Evolutionary conservation across 2,888 invertebrate genomes (phyloP), one percentile per base, ranked within the genome.

Genomic region (Zaprionus lineosus): DNA sequence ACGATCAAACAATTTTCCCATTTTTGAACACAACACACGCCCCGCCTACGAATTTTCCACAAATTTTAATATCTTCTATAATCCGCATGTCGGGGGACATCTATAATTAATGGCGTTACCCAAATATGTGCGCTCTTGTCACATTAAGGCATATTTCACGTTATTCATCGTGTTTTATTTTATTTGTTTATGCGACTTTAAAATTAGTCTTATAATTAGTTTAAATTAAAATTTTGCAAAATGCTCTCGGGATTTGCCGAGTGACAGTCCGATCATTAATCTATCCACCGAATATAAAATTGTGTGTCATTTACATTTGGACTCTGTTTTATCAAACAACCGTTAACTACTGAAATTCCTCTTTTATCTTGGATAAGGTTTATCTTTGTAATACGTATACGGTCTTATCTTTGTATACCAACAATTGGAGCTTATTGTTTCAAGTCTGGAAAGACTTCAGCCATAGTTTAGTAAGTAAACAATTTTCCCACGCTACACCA

Each of bases 401-500:
- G 14, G 5, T 43, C 52, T 58, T 68, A 58, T 58, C 52, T 47
- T 28, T 48, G 24, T 52, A 40, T 57, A 31, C 29, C 43, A n/a
- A 44, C 11, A 29, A 33, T 39, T 31, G 18, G 19, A 47, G 14
- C 5, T 29, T 37, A 37, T 64, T 29, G 37, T 50, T 43, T 39
- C 26, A 5, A 33, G 36, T 50, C n/a, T 6, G 7, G 36, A 18
- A 9, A 3, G 34, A 31, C 21, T 41, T 48, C n/a, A 33, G 46
- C 37, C 29, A n/a, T n/a, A n/a, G n/a, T n/a, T n/a, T n/a, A n/a
- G n/a, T n/a, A 40, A 57, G 70, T 67, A 63, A 75, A 74, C 55
- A 83, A 68, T 78, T 83, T 73, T 78, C 78, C 83, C 78, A 78
- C 78, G 78, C 83, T 83, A 34, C 53, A 59, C 60, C 51, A 69